phyloP scores from a whole-genome alignment of 2,797 vertebrate genomes.

The Rhyacichthys aspro region DNA sequence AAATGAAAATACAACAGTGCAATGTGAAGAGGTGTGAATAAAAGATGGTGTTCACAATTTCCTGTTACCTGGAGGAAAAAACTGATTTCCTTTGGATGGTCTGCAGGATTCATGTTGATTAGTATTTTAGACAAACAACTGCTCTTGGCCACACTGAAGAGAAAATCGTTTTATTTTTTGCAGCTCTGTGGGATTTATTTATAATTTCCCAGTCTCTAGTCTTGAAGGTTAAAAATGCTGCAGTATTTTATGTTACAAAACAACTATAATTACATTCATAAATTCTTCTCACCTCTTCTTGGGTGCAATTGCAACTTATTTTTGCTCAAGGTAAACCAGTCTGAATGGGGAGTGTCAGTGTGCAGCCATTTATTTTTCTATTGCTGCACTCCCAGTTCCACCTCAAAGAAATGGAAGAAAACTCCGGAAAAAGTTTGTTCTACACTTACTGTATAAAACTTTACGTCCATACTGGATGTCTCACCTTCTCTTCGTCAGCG shows the following conservation, averaged over 20 bases:
- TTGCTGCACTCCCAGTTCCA: neutral
- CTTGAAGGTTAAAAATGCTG: no score
- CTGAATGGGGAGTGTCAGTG: no score
- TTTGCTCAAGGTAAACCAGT: no score
- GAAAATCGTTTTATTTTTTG: no score
- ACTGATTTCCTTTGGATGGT: constrained; percentile 25
- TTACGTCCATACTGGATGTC: neutral
- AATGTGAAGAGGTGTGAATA: constrained; percentile 19
- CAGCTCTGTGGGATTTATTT: no score
- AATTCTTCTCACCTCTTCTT: no score
- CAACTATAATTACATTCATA: no score
- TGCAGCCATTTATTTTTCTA: no score
- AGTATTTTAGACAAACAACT: constrained; percentile 4
- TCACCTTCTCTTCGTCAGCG: neutral
- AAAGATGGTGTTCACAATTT: constrained; percentile 24
- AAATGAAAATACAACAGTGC: constrained; percentile 13
- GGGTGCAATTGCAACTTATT: no score
- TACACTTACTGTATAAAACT: neutral
- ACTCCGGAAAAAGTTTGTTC: neutral
- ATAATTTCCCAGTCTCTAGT: no score
- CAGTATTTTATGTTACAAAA: no score
- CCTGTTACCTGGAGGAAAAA: constrained; percentile 14
- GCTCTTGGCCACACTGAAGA: neutral
- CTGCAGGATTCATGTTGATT: constrained; percentile 3
- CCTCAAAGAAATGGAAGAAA: constrained; percentile 1